Conservation (phyloP, 1,140 invertebrate species). For the Leucophenga varia region DNA sequence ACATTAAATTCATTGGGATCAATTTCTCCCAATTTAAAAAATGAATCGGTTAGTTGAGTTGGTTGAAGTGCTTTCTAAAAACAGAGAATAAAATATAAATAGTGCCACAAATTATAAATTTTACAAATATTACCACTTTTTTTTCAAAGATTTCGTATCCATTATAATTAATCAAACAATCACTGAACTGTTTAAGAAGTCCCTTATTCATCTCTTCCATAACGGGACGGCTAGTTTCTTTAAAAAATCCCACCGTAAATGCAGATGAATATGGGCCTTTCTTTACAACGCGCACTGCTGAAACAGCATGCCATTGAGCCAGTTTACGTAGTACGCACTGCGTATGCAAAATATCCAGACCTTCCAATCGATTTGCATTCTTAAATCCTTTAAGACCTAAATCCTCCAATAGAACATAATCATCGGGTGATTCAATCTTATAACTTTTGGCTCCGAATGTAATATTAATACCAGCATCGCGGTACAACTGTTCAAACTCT, state of each 20-base stretch:
- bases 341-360: constrained; percentile 58
- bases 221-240: constrained; percentile 16
- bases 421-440: constrained; percentile 14
- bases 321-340: constrained; percentile 57
- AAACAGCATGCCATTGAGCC: constrained; percentile 62
- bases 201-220: constrained; percentile 26
- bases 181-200: constrained; percentile 15
- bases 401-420: constrained; percentile 60
- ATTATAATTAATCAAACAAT: constrained; percentile 25
- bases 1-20: constrained; percentile 61
- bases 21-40: constrained; percentile 14
- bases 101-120: not conserved
- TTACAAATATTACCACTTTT: constrained; percentile 20
- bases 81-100: not conserved
- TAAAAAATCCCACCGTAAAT: constrained; percentile 21
- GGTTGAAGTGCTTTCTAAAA: constrained; percentile 5
- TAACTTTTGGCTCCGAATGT: constrained; percentile 31
- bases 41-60: constrained; percentile 12
- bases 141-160: constrained; percentile 30
- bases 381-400: constrained; percentile 50
- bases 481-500: constrained; percentile 45
- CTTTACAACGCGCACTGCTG: constrained; percentile 55
- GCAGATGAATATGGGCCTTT: constrained; percentile 41
- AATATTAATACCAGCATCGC: constrained; percentile 31
- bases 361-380: constrained; percentile 59